A percentile compares a stretch with the other conserved stretches of the same genome.
phyloP scores from a whole-genome alignment of 2,797 vertebrate species.

The Lepidocolaptes lacrymiger region DNA sequence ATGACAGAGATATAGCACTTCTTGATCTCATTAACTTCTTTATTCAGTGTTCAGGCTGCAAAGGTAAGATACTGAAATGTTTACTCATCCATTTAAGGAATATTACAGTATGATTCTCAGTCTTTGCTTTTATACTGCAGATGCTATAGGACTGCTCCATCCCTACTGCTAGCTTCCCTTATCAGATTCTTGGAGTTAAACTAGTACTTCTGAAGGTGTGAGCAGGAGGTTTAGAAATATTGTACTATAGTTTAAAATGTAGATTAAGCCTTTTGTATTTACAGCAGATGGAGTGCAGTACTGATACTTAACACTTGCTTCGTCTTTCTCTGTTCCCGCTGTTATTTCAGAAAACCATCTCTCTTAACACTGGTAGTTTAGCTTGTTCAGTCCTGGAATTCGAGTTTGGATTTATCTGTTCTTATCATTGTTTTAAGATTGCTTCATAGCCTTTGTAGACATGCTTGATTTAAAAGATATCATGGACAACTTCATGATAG shows the following conservation, averaged over 20 bases:
- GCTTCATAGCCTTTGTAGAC: background rate
- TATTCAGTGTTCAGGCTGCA: slow-evolving; percentile 99
- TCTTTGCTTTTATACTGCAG: background rate
- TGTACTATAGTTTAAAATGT: background rate
- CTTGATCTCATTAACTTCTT: slow-evolving; percentile 99
- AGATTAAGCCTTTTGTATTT: background rate
- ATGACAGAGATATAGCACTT: slow-evolving; percentile 94
- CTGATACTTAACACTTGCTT: background rate
- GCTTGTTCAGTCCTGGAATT: background rate
- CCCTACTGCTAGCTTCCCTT: background rate
- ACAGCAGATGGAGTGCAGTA: background rate
- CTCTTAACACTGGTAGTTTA: background rate
- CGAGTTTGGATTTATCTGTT: background rate
- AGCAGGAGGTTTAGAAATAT: background rate
- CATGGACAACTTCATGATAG: background rate
- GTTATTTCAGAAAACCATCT: background rate
- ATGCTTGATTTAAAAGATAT: background rate
- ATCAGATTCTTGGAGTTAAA: background rate
- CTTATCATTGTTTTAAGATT: background rate
- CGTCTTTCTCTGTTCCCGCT: background rate
- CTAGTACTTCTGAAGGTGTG: background rate
- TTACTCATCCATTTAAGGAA: background rate
- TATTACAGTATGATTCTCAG: background rate
- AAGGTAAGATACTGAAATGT: slow-evolving; percentile 82
- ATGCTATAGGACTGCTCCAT: background rate